Percentiles rank a stretch among this genome's conserved stretches.
These are phyloP conservation scores for Cinclus cinclus DNA, from an alignment of 2,113 vertebrate species.

Conservation along the genomic window DNA sequence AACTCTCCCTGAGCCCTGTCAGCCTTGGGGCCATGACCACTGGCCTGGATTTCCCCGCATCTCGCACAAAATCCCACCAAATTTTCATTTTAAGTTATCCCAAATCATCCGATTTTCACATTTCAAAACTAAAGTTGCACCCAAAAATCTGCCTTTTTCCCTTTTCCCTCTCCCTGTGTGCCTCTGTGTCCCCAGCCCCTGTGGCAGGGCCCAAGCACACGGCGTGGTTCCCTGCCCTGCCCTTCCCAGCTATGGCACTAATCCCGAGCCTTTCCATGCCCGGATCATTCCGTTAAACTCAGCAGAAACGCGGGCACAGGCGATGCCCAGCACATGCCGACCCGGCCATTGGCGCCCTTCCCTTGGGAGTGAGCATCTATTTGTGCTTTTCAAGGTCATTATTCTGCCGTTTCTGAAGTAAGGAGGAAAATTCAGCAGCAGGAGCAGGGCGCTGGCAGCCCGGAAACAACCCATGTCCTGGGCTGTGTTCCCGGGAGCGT, in stretches of 20 bases:
- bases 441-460: accelerated
- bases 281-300: background rate
- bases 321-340: background rate
- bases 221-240: background rate
- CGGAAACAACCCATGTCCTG: accelerated
- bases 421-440: background rate
- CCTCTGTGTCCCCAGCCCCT: accelerated
- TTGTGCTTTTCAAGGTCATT: background rate
- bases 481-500: background rate
- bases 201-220: accelerated
- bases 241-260: background rate
- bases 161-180: accelerated
- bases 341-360: background rate
- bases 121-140: accelerated
- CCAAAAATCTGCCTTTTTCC: background rate
- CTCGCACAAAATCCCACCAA: accelerated
- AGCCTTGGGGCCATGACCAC: background rate
- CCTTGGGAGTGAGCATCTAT: accelerated
- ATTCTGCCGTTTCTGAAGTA: accelerated
- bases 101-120: accelerated
- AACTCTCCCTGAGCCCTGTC: background rate
- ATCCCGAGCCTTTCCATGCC: background rate
- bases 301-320: background rate
- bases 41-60: background rate
- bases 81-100: background rate